Base-by-base conservation (phyloP, 2,888 invertebrate species). In the Eristalinus aeneus region DNA sequence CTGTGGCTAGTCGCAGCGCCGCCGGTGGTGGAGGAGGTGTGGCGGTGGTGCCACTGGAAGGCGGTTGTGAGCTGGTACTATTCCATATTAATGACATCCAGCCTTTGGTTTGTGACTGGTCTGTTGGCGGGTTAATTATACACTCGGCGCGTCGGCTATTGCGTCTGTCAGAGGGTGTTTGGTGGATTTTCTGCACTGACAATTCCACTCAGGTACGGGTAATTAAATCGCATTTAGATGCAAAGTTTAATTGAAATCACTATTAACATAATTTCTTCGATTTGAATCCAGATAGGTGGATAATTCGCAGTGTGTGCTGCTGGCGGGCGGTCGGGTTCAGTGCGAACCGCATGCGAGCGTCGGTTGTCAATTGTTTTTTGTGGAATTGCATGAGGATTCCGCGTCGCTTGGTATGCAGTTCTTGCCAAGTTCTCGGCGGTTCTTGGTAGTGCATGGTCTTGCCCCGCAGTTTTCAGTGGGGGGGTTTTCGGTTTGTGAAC, bases 191-290 rank as follows among this genome's bases (percentile, higher is more conserved):
- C 74, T 56, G 65, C 69, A 69, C 64, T 58, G 58, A 63, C 77
- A 73, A 76, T 46, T 72, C 39, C 27, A 22, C 72, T 60, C 46
- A 61, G 20, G 46, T 39, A 34, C 39, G 27, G n/a, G 22, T 60
- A 67, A 76, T 73, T 68, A 34, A 76, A 63, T 72, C 39, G 4
- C 71, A 81, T 80, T 76, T 69, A 65, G 72, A 81, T 77, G 80
- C 71, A 63, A 71, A 60, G 67, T 58, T 85, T 85, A 80, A 85
- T 85, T 76, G 76, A 81, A 85, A 73, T 69, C 46, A 73, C 36
- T 54, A 76, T 80, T 73, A 76, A 81, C 85, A 85, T 73, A 85
- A 76, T 73, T 77, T 68, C 31, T 64, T 68, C 46, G 69, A 78
- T 83, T 78, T 8, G 5, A 31, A 64, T 74, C 68, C n/a, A 73